Percentiles rank a stretch among this genome's conserved stretches.
Evolutionary conservation across 2,888 invertebrate genomes (phyloP).

Genomic region (Leptopilina syphax): DNA sequence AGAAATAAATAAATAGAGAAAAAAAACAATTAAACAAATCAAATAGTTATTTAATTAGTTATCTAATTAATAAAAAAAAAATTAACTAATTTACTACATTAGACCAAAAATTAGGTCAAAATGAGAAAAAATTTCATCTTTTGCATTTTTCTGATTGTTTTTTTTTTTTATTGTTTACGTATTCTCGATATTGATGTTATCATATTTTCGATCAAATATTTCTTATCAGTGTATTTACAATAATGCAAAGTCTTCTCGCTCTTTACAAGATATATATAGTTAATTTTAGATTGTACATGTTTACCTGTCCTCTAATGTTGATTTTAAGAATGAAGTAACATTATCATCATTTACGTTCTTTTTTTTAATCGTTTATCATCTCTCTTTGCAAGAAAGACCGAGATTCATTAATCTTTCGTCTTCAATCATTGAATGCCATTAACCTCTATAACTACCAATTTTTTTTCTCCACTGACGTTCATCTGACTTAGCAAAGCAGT

Average conservation of each 20-base stretch:
- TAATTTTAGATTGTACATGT: background rate
- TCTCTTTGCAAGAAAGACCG: background rate
- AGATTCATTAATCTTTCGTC: background rate
- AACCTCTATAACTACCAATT: constrained; percentile 14
- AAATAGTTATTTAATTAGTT: too few species aligned
- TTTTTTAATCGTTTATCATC: background rate
- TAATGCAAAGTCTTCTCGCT: constrained; percentile 1
- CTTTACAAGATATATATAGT: background rate
- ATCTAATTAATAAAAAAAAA: too few species aligned
- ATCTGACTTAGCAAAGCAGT: background rate
- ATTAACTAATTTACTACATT: too few species aligned
- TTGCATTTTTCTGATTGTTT: too few species aligned
- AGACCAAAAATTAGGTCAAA: too few species aligned
- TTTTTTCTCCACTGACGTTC: constrained; percentile 13
- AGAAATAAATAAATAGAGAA: too few species aligned
- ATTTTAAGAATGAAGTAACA: background rate
- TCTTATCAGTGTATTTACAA: constrained; percentile 48
- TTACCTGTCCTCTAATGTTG: constrained; percentile 6
- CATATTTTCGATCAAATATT: too few species aligned
- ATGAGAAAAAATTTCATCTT: too few species aligned
- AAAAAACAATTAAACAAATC: too few species aligned
- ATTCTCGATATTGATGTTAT: too few species aligned
- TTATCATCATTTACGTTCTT: constrained; percentile 2
- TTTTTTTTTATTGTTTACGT: too few species aligned
- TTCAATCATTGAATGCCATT: constrained; percentile 31